Evolutionary conservation across 2,888 invertebrate species (phyloP).

Genomic region (Philopedon plagiatum): DNA sequence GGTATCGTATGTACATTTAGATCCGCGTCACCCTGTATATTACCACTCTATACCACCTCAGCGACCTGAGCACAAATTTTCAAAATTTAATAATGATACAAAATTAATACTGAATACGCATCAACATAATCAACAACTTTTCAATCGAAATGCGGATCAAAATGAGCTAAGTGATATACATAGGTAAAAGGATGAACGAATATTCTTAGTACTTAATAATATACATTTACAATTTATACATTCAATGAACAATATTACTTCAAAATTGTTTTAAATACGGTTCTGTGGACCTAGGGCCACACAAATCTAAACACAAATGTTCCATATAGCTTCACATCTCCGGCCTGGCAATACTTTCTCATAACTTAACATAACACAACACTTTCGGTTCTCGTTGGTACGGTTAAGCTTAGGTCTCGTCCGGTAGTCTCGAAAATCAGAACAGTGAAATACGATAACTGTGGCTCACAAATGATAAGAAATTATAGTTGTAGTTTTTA

Average conservation of each 20-base stretch:
- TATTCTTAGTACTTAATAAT: too few relatives aligned
- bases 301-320: slow-evolving; percentile 48
- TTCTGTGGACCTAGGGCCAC: slow-evolving; percentile 39
- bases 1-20: too few relatives aligned
- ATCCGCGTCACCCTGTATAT: too few relatives aligned
- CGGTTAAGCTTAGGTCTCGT: slow-evolving; percentile 33
- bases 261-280: slow-evolving; percentile 24
- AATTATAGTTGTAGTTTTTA: not conserved
- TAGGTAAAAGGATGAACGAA: too few relatives aligned
- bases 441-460: slow-evolving; percentile 33
- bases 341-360: slow-evolving; percentile 35
- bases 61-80: too few relatives aligned
- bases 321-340: slow-evolving; percentile 34
- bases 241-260: not conserved
- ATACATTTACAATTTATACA: too few relatives aligned
- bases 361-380: slow-evolving; percentile 37
- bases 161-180: too few relatives aligned
- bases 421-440: slow-evolving; percentile 28
- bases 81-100: too few relatives aligned
- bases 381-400: slow-evolving; percentile 36
- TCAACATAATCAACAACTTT: too few relatives aligned
- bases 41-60: too few relatives aligned
- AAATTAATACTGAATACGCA: too few relatives aligned
- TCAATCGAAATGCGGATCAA: too few relatives aligned
- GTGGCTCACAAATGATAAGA: slow-evolving; percentile 16